phyloP scores from a whole-genome alignment of 2,888 invertebrate species.

The Polietes domitor region DNA sequence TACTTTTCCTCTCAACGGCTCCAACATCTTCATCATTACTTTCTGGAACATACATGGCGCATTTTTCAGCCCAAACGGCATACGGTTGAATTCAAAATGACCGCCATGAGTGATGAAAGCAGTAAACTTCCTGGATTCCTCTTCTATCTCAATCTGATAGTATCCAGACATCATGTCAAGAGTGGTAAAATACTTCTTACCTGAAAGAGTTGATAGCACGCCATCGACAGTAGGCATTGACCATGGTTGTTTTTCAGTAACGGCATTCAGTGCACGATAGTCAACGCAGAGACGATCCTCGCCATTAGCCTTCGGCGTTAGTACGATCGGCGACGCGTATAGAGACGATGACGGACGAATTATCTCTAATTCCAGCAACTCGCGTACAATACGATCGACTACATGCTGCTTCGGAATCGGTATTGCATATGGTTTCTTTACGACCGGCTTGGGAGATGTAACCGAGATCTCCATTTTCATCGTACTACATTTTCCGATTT shows the following conservation, averaged over 20 bases:
- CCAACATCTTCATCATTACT: conserved; percentile 60
- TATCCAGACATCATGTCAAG: too few species aligned
- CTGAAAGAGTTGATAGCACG: too few species aligned
- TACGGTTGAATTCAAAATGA: conserved; percentile 54
- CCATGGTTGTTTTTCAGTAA: too few species aligned
- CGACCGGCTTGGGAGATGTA: too few species aligned
- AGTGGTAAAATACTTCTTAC: conserved; percentile 55
- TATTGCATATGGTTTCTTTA: too few species aligned
- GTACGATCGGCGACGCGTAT: conserved; percentile 53
- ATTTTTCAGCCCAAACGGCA: too few species aligned
- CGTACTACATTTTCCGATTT: conserved; percentile 43
- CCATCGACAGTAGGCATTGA: too few species aligned
- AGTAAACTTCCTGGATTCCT: conserved; percentile 44
- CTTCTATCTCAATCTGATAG: too few species aligned
- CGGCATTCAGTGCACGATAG: conserved; percentile 60
- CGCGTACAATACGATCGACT: conserved; percentile 32
- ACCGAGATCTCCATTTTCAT: too few species aligned
- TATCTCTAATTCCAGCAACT: conserved; percentile 48
- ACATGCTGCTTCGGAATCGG: conserved; percentile 57
- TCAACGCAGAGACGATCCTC: conserved; percentile 72
- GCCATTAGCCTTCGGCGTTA: conserved; percentile 72
- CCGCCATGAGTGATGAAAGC: conserved; percentile 49
- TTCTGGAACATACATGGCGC: conserved; percentile 77
- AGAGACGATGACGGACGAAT: conserved; percentile 46
- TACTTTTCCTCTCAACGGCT: conserved; percentile 44